Evolutionary conservation across 2,797 vertebrate species (phyloP), one percentile per base, ranked within the genome.

Genomic region (Sebastes vulpes): DNA sequence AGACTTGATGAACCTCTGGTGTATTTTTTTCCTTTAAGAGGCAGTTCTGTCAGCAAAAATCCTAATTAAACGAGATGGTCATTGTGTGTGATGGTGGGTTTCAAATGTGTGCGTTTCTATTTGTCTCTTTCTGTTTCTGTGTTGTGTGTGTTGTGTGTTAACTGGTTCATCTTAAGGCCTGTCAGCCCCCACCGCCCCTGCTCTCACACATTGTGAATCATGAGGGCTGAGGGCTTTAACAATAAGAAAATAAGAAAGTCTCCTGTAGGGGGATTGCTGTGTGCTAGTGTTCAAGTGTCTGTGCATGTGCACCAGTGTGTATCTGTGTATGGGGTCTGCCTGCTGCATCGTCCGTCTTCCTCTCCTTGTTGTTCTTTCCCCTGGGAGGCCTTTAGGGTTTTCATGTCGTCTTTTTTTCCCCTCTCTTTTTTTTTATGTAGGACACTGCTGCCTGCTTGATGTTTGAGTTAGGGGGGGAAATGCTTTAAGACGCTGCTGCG

Each of bases 391-490:
- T 64, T 89, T 91, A 82, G 72, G 74, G 69, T 77, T 93, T 91
- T 91, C 72, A 90, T 84, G 82, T 85, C 21, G 14, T 72, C 61
- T 89, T 72, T 59, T 50, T 50, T 23, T 26, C 9, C 23, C n/a
- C 28, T 2, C 59, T 20, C 12, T 2, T 48, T 2, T 72, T 42
- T 32, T 20, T 3, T 79, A 94, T 91, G 87, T 94, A 93, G 92
- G 91, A 93, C 91, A 93, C 81, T 77, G 81, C 83, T 84, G 81
- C 65, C 75, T 92, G 85, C 83, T 87, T 90, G 89, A 90, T 93
- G 82, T 88, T 79, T 72, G 75, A 81, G 70, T 82, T 60, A 2
- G 32, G 67, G 52, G 12, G 18, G 28, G 28, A 20, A 26, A 38
- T 50, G 65, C 61, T 83, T 82, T 80, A 80, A 91, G 89, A 93